Conservation (phyloP, 2,888 invertebrate genomes). For the Rhabditophanes sp. region DNA sequence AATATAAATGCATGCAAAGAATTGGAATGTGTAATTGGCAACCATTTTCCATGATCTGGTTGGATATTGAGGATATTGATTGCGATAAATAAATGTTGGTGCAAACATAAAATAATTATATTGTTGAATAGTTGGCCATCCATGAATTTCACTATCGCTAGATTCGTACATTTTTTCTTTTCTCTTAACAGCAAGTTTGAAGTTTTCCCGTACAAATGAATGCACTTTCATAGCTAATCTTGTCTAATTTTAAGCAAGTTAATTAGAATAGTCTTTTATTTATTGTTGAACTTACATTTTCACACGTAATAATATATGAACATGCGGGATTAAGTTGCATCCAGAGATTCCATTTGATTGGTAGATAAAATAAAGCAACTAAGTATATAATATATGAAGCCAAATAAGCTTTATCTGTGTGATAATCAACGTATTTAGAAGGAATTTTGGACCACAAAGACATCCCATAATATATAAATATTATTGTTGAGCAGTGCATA, state of each 20-base stretch:
- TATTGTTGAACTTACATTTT: conserved; percentile 23
- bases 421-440: conserved; percentile 14
- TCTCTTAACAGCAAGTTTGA: conserved; percentile 14
- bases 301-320: conserved; percentile 42
- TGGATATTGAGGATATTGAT: conserved; percentile 28
- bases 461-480: conserved; percentile 19
- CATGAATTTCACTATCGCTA: not conserved
- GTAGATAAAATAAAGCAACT: conserved; percentile 27
- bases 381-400: conserved; percentile 24
- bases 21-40: conserved; percentile 39
- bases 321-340: conserved; percentile 34
- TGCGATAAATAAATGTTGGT: conserved; percentile 38
- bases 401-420: conserved; percentile 11
- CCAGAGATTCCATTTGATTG: conserved; percentile 30
- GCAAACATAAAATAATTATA: conserved; percentile 38
- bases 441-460: conserved; percentile 27
- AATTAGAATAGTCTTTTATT: not conserved
- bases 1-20: conserved; percentile 63
- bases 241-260: conserved; percentile 22
- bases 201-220: conserved; percentile 37
- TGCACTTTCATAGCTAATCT: conserved; percentile 40
- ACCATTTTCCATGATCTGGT: conserved; percentile 17
- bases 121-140: conserved; percentile 28
- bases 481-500: conserved; percentile 30
- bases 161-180: conserved; percentile 11